Evolutionary conservation across 2,113 vertebrate genomes (phyloP), one percentile per base, ranked within the genome.

Genomic region (Rostratula benghalensis): DNA sequence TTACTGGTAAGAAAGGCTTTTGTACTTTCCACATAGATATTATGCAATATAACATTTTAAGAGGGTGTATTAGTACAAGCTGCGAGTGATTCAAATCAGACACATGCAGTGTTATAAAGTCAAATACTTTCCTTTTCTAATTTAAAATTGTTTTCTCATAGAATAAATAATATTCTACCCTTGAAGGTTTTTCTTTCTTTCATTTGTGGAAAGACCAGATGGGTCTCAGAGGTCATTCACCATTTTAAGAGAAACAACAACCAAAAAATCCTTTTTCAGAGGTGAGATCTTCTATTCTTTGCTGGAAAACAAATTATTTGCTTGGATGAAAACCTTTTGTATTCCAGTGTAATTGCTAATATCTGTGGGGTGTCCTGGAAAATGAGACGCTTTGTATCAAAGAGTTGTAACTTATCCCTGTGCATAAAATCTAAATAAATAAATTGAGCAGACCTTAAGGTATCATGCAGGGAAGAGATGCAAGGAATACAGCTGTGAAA

Each of bases 341-440:
- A 91, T 94, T 96, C 87, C 93, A 95, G 33, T 81, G 83, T 98
- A 98, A 97, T 98, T 97, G 96, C 89, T 96, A 94, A 87, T 97
- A 97, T 97, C 97, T 96, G 95, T 97, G 95, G 97, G 97, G 96
- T 80, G 95, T 97, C 96, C 68, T 91, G 83, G 96, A 97, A 98
- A 98, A 98, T 97, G 91, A 98, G 95, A 97, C 94, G 91, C 89
- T 97, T 94, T 97, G 74, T 97, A 93, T 97, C 95, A 97, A 95
- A 96, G 80, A 97, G 96, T 93, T 97, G 95, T 95, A 97, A 97
- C 83, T 94, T 98, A 97, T 95, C 90, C 83, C 81, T 76, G 81
- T 93, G 96, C 82, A 97, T 97, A 97, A 98, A 97, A 97, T 98
- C 92, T 98, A 95, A 98, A 97, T 97, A 97, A 96, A 96, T 96